Evolutionary conservation across 2,113 vertebrate genomes (phyloP).

Genomic region (Corydoras maculifer): DNA sequence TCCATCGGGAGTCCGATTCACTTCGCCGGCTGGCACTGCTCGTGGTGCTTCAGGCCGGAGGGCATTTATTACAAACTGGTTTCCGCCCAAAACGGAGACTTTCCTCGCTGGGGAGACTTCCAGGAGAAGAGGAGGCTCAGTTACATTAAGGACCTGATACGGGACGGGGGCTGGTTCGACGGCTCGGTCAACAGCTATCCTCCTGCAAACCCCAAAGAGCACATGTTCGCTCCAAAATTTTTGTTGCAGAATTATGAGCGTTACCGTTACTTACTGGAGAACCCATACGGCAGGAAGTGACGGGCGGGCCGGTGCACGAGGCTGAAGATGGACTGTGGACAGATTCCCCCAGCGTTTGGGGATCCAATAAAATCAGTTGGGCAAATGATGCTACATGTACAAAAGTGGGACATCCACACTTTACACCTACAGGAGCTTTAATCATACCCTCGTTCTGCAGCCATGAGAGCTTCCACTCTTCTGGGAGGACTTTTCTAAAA

Average conservation of each 20-base stretch:
- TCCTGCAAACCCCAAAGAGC: conserved; percentile 71
- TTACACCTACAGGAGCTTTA: too few relatives aligned
- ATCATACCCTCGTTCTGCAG: too few relatives aligned
- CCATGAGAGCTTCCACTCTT: too few relatives aligned
- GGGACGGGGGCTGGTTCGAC: conserved; percentile 84
- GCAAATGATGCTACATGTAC: too few relatives aligned
- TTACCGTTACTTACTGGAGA: conserved; percentile 76
- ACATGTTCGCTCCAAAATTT: conserved; percentile 83
- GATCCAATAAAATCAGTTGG: too few relatives aligned
- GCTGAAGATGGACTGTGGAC: too few relatives aligned
- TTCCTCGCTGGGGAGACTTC: conserved; percentile 84
- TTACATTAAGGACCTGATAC: conserved; percentile 75
- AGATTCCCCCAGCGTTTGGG: too few relatives aligned
- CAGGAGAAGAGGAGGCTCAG: conserved; percentile 78
- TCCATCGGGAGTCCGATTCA: conserved; percentile 79
- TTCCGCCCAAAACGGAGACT: conserved; percentile 83
- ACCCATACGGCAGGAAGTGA: conserved; percentile 62
- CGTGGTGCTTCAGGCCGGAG: conserved; percentile 83
- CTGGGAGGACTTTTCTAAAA: too few relatives aligned
- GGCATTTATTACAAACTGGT: conserved; percentile 82
- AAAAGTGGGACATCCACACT: too few relatives aligned
- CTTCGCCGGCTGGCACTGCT: conserved; percentile 86
- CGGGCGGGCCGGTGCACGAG: neutral
- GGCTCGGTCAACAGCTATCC: conserved; percentile 75
- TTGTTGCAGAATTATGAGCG: conserved; percentile 69